Conservation (phyloP, 92 coral and sea anemone species). For the Umimayanthus chanpuru region DNA sequence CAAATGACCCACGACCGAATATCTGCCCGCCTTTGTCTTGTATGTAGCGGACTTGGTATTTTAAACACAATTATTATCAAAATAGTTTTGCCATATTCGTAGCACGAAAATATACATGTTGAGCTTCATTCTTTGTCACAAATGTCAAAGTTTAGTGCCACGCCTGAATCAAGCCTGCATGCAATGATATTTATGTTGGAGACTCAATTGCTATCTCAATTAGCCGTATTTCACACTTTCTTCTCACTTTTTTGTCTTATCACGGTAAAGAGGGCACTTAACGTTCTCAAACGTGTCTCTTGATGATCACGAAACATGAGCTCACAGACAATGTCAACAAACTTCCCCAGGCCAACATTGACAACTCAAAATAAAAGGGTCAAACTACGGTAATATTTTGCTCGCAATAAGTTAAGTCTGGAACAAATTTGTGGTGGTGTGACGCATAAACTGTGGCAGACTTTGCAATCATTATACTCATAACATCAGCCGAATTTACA, state of each 20-base stretch:
- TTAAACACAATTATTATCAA: neutral
- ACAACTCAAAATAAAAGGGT: neutral
- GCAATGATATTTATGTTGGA: neutral
- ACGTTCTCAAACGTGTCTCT: neutral
- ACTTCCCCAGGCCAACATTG: neutral
- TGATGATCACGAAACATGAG: neutral
- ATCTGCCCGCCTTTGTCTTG: neutral
- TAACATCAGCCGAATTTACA: neutral
- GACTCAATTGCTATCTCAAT: neutral
- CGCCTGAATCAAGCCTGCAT: neutral
- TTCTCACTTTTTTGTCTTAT: neutral
- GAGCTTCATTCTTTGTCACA: neutral
- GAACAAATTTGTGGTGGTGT: neutral
- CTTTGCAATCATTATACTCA: neutral
- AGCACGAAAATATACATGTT: neutral
- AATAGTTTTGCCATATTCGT: conserved; percentile 1
- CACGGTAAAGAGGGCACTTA: neutral
- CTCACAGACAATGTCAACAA: neutral
- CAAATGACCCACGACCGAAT: neutral
- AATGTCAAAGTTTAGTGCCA: neutral
- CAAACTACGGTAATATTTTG: neutral
- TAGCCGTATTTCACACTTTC: neutral
- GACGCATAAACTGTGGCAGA: neutral
- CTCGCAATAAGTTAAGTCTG: neutral
- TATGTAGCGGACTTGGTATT: conserved; percentile 4